A percentile compares a stretch with the other conserved stretches of the same genome.
Evolutionary conservation across 1,140 invertebrate species (phyloP).

Genomic region (Zaprionus camerounensis): DNA sequence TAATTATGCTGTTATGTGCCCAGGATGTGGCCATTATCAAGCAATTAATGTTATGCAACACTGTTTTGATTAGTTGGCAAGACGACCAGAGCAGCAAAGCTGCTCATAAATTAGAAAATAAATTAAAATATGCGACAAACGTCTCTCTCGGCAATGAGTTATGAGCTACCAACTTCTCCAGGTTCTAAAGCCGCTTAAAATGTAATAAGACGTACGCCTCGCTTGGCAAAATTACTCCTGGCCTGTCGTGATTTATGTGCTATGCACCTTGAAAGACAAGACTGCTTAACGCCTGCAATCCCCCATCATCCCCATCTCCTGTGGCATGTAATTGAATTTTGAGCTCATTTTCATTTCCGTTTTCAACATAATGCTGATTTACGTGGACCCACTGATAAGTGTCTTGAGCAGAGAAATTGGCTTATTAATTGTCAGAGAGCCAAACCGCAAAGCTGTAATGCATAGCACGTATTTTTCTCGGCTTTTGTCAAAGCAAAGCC

Average conservation of each 20-base stretch:
- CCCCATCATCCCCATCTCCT: background rate
- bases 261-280: constrained; percentile 49
- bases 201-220: constrained; percentile 64
- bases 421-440: constrained; percentile 66
- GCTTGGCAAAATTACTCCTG: constrained; percentile 59
- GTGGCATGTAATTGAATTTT: constrained; percentile 73
- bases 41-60: constrained; percentile 50
- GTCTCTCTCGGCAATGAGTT: constrained; percentile 61
- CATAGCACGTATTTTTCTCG: constrained; percentile 68
- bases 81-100: constrained; percentile 41
- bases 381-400: constrained; percentile 62
- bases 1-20: constrained; percentile 77
- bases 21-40: constrained; percentile 61
- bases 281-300: constrained; percentile 10
- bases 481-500: constrained; percentile 53
- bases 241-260: constrained; percentile 66
- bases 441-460: constrained; percentile 43
- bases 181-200: constrained; percentile 70
- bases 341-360: constrained; percentile 77
- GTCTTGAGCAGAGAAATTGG: constrained; percentile 46
- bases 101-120: constrained; percentile 76
- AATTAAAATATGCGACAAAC: constrained; percentile 80
- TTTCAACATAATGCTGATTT: constrained; percentile 77
- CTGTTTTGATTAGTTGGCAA: constrained; percentile 56
- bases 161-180: constrained; percentile 45